Evolutionary conservation across 2,113 vertebrate genomes (phyloP), one percentile per base, ranked within the genome.

Genomic region (Anseranas semipalmata): DNA sequence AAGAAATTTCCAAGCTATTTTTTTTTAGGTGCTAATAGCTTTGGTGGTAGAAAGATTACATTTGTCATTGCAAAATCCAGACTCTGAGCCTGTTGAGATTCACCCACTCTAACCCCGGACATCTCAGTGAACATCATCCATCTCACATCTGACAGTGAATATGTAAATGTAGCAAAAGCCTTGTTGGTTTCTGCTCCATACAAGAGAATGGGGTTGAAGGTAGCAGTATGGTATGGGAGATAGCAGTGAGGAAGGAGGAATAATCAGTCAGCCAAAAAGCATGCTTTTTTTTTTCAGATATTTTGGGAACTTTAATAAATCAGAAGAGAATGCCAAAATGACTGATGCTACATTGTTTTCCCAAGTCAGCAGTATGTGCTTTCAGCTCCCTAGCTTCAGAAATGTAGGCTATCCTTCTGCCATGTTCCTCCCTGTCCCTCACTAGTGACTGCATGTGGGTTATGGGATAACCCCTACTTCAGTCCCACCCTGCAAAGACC

Each of bases 151-250:
- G 81, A 85, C 68, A 94, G 76, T 0, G 12, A 89, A 89, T 80
- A 93, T 67, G 75, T 77, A 75, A 92, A 68, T 19, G 24, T 91
- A 90, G 94, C 88, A 91, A 94, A 4, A 94, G 70, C 84, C 92
- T 89, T 91, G 68, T 97, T 97, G 96, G 96, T 97, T 97, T 97
- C 97, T 97, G 97, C 96, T 96, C 97, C 97, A 97, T 97, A 96
- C 94, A 95, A 95, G 66, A 91, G 63, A 96, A 86, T 0, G 85
- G 94, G 86, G 62, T 89, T 89, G 67, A 91, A 91, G 60, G 65
- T 75, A 92, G 72, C 43, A 63, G 35, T 53, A 16, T 33, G 55
- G 37, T 27, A 41, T 5, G 92, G 87, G 94, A 92, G 53, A 45
- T 32, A 75, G 48, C 45, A 79, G 37, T 25, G 80, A 90, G 75